phyloP scores from a whole-genome alignment of 2,888 invertebrate genomes.

The Nasonovia ribisnigri region DNA sequence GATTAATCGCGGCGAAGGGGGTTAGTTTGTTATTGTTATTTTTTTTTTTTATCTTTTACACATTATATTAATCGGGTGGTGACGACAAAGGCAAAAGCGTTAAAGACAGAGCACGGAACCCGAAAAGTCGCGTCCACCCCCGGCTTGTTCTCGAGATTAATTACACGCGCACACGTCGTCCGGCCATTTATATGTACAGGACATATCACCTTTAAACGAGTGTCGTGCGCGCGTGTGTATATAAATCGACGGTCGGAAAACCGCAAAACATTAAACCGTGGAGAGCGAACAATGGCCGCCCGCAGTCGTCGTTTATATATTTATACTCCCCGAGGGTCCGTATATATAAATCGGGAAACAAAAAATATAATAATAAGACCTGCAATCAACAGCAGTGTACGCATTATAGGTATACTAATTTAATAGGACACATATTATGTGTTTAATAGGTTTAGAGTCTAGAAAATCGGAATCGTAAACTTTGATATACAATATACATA shows the following conservation, averaged over 20 bases:
- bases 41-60: constrained; percentile 33
- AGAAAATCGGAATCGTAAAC: constrained; percentile 23
- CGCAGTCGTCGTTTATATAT: background rate
- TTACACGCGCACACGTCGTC: constrained; percentile 29
- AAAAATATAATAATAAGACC: constrained; percentile 30
- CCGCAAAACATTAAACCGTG: constrained; percentile 40
- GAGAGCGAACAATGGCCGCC: background rate
- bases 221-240: background rate
- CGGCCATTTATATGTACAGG: background rate
- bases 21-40: constrained; percentile 25
- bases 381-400: background rate
- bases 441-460: background rate
- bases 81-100: background rate
- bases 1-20: constrained; percentile 50
- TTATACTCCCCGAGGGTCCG: background rate
- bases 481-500: background rate
- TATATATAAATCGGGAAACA: background rate
- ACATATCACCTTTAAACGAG: constrained; percentile 36
- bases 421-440: background rate
- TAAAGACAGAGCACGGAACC: background rate
- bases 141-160: constrained; percentile 32
- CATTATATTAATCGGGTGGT: constrained; percentile 34
- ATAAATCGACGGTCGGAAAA: constrained; percentile 43
- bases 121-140: constrained; percentile 30
- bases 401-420: background rate